Evolutionary conservation across 2,888 invertebrate species (phyloP).

Genomic region (Pristionchus arcanus): DNA sequence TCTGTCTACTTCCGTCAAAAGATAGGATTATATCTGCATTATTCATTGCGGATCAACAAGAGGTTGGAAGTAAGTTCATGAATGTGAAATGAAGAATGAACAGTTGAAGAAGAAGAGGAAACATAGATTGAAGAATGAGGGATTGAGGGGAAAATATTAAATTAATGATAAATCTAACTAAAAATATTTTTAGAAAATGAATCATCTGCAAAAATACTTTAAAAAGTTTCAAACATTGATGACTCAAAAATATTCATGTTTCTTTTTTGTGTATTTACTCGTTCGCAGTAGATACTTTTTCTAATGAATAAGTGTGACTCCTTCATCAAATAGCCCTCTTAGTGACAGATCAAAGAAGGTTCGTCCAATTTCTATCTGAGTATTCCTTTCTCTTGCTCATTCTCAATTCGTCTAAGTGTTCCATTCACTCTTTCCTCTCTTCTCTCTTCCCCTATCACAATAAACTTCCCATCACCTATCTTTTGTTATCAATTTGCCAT

Average conservation of each 20-base stretch:
- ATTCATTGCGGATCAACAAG: neutral
- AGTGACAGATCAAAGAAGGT: neutral
- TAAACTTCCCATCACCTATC: slow-evolving; percentile 30
- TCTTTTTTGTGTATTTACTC: neutral
- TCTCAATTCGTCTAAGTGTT: slow-evolving; percentile 34
- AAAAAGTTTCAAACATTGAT: neutral
- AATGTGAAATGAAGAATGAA: neutral
- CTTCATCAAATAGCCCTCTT: neutral
- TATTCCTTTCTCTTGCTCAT: slow-evolving; percentile 12
- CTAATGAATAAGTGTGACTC: neutral
- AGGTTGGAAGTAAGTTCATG: neutral
- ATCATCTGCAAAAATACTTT: neutral
- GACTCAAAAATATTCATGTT: neutral
- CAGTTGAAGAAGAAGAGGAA: neutral
- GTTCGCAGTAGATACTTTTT: neutral
- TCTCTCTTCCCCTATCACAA: slow-evolving; percentile 32
- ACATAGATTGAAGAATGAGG: neutral
- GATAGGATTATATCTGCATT: neutral
- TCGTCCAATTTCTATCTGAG: neutral
- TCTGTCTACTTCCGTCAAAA: neutral
- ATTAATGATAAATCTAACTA: neutral
- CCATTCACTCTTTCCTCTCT: slow-evolving; percentile 16
- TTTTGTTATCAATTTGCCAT: slow-evolving; percentile 42
- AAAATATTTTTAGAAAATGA: neutral
- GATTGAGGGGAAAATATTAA: neutral